Percentiles rank a stretch among this genome's conserved stretches.
Conservation (phyloP, 2,113 vertebrate genomes). For the Phalacrocorax carbo region DNA sequence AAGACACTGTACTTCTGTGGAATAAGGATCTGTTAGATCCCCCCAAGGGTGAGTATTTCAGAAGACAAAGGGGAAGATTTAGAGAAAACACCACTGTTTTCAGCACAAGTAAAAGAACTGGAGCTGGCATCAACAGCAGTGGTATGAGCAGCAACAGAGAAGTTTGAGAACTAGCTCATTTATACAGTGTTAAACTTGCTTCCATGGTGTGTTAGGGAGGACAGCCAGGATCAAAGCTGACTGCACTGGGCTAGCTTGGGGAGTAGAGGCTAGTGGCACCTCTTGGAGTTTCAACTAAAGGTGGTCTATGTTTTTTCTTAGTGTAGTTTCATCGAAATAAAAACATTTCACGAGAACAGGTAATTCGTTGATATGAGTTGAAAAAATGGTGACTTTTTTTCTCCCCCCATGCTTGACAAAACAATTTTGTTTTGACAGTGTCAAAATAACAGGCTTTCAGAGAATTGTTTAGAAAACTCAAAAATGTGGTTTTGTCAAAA, state of each 20-base stretch:
- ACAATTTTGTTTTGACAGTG: not conserved
- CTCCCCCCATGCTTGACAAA: not conserved
- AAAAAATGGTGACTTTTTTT: not conserved
- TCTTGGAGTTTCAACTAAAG: not conserved
- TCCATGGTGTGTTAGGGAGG: not conserved
- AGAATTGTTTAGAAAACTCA: slow-evolving; percentile 4
- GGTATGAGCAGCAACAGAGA: not conserved
- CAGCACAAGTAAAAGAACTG: not conserved
- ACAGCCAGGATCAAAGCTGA: not conserved
- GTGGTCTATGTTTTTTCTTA: not conserved
- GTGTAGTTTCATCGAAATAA: not conserved
- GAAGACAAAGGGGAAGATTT: not conserved
- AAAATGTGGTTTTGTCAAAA: slow-evolving; percentile 11
- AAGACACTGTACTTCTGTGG: not conserved
- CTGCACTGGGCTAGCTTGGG: not conserved
- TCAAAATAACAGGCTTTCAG: not conserved
- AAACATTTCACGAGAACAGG: not conserved
- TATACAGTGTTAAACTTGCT: not conserved
- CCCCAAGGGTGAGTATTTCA: not conserved
- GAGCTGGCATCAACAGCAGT: not conserved
- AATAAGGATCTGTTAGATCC: not conserved
- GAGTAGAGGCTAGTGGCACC: accelerated
- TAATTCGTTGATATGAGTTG: not conserved
- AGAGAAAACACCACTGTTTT: not conserved
- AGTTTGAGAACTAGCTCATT: not conserved